Evolutionary conservation across 2,797 vertebrate species (phyloP).

Genomic region (Cyprinella venusta): DNA sequence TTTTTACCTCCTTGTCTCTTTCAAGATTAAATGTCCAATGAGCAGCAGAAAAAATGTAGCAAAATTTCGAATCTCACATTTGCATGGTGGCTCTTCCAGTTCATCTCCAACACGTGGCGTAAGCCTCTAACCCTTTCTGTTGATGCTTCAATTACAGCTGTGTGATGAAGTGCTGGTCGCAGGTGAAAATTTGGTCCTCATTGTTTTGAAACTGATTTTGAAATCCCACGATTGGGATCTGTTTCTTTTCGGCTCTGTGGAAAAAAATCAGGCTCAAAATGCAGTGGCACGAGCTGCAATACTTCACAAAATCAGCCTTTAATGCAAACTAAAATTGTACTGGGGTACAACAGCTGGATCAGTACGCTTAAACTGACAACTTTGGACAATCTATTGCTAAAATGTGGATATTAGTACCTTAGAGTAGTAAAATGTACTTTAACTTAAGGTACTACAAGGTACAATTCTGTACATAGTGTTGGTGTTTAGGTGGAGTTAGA

Average conservation of each 20-base stretch:
- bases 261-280: background rate
- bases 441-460: background rate
- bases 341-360: background rate
- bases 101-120: background rate
- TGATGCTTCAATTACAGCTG: slow-evolving; percentile 59
- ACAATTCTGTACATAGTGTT: background rate
- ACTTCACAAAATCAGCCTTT: background rate
- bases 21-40: slow-evolving; percentile 16
- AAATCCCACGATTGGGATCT: slow-evolving; percentile 53
- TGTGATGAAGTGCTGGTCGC: slow-evolving; percentile 54
- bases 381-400: background rate
- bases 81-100: slow-evolving; percentile 16
- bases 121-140: slow-evolving; percentile 12
- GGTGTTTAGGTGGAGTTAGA: background rate
- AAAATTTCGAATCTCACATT: slow-evolving; percentile 28
- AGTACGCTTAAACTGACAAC: too few species aligned
- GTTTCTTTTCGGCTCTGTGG: slow-evolving; percentile 56
- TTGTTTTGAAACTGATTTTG: slow-evolving; percentile 60
- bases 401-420: background rate
- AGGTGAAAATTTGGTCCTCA: slow-evolving; percentile 42
- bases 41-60: slow-evolving; percentile 3
- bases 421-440: background rate
- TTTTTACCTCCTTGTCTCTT: slow-evolving; percentile 22
- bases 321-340: background rate
- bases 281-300: background rate